Evolutionary conservation across 1,140 invertebrate genomes (phyloP), one percentile per base, ranked within the genome.

Genomic region (Stegodyphus mimosarum): DNA sequence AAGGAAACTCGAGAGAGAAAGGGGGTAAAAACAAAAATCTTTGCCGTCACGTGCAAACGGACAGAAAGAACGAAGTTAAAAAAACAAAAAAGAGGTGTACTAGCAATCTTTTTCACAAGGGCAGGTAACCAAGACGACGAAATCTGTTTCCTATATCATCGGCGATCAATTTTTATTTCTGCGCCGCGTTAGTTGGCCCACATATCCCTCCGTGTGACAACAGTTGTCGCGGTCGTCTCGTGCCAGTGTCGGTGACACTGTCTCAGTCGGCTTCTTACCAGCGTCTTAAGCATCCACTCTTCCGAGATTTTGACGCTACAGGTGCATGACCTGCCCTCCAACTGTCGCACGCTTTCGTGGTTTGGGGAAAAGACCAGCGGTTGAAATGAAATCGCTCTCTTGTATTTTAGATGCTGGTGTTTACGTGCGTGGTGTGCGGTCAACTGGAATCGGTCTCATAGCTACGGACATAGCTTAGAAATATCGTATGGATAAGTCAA

Each of bases 61-160:
- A 11, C 55, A 60, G 55, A 11, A 15, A 60, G 15, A 60, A 60
- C 9, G 33, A 33, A 15, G 55, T 9, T 10, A 67, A 67, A 18
- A 67, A 67, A n/a, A 67, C 64, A 18, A 17, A 48, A 33, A 70
- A 70, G 50, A 51, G 70, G 1, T 11, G 10, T 33, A 70, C 33
- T 33, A 18, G 67, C 17, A 70, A 6, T 70, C 48, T 6, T 60
- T 60, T 5, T 60, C 55, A 15, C n/a, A 71, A 53, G n/a, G n/a
- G 6, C 15, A 60, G 51, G 81, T 84, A 84, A 75, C 81, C 81
- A 55, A 76, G 81, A 76, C 81, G 50, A 84, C 81, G 55, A 84
- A 55, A 84, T 69, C 51, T 76, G 81, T 84, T 84, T 84, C 81
- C 81, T 76, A 75, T 84, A 74, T 75, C 64, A 70, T 76, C 13